These are phyloP conservation scores for Columba livia DNA, from an alignment of 2,113 vertebrate species.

Conservation along the genomic window DNA sequence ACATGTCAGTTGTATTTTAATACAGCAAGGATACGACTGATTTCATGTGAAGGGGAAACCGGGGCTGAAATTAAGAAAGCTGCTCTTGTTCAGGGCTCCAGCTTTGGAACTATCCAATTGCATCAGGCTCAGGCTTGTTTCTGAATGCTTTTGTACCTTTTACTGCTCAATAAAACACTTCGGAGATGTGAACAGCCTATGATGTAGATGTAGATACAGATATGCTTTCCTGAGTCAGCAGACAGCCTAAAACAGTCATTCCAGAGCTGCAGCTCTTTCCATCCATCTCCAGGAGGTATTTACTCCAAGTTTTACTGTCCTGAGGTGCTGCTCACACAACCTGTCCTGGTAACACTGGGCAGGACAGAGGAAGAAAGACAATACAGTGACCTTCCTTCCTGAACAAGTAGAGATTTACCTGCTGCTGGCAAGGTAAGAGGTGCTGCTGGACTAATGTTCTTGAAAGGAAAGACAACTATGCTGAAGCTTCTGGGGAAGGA, in stretches of 20 bases:
- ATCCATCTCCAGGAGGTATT: background rate
- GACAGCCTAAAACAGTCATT: background rate
- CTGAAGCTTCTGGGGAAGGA: background rate
- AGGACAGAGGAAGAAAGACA: background rate
- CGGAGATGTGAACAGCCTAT: background rate
- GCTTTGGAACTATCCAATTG: background rate
- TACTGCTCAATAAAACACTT: constrained; percentile 13
- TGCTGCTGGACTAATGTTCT: background rate
- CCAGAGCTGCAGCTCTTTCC: background rate
- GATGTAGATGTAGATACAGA: background rate
- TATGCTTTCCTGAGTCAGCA: background rate
- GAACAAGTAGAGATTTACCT: background rate
- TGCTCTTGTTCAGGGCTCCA: background rate
- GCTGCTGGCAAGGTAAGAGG: background rate
- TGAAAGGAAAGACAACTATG: background rate
- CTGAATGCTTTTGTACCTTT: constrained; percentile 24
- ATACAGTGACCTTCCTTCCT: rapidly evolving
- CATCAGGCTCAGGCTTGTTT: background rate
- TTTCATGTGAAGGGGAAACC: background rate
- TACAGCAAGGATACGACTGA: background rate
- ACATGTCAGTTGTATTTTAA: background rate
- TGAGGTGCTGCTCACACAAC: background rate
- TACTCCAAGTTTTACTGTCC: background rate
- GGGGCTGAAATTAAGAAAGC: background rate
- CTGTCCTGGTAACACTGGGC: background rate